These are phyloP conservation scores for Torymus tubicola DNA, from an alignment of 2,888 invertebrate genomes.

Conservation along the genomic window DNA sequence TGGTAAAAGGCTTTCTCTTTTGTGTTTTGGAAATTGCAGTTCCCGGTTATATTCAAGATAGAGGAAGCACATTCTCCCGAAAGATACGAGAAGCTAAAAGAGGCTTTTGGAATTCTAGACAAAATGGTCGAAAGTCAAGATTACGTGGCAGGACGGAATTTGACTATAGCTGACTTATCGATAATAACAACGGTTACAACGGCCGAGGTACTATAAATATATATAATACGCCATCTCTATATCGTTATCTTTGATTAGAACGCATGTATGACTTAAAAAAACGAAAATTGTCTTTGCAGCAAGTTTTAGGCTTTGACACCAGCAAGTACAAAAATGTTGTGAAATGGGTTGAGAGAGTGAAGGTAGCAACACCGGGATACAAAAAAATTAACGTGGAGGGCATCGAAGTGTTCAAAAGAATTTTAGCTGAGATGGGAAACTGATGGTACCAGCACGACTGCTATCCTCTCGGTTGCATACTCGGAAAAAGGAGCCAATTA, in stretches of 20 bases:
- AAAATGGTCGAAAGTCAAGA: conserved; percentile 69
- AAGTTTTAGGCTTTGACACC: conserved; percentile 69
- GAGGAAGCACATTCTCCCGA: conserved; percentile 58
- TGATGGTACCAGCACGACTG: conserved; percentile 51
- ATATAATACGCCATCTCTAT: background rate
- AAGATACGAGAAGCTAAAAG: conserved; percentile 61
- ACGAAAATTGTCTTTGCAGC: conserved; percentile 45
- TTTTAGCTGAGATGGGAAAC: conserved; percentile 43
- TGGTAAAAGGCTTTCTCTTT: conserved; percentile 38
- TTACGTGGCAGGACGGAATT: conserved; percentile 68
- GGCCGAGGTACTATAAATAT: conserved; percentile 63
- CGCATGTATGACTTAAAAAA: background rate
- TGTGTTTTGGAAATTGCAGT: conserved; percentile 61
- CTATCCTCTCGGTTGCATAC: conserved; percentile 43
- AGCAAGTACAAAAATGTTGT: conserved; percentile 82
- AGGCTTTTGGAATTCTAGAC: conserved; percentile 66
- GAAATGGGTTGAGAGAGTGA: conserved; percentile 81
- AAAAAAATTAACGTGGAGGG: conserved; percentile 74
- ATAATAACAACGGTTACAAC: conserved; percentile 67
- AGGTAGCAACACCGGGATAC: conserved; percentile 81
- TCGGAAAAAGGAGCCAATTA: conserved; percentile 42
- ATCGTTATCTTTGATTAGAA: too few species aligned
- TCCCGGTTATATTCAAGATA: conserved; percentile 62
- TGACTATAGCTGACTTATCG: conserved; percentile 72
- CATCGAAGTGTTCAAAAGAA: conserved; percentile 64